Conservation (phyloP, 2,888 invertebrate species). For the Euspilapteryx auroguttella region DNA sequence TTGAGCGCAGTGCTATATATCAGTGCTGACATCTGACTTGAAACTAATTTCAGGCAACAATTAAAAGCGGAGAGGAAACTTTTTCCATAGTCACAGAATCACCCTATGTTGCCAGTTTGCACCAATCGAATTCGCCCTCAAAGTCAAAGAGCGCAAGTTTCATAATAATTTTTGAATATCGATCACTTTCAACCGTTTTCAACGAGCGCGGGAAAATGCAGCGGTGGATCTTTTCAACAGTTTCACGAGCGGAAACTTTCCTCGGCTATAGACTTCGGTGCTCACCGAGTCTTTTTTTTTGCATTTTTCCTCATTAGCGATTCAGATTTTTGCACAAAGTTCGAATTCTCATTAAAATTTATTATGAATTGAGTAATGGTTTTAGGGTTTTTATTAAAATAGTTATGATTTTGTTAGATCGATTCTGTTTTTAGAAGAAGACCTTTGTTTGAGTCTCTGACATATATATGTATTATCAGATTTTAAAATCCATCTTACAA, state of each 20-base stretch:
- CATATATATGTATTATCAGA: too few species aligned
- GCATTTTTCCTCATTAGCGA: slow-evolving; percentile 24
- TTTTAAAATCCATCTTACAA: too few species aligned
- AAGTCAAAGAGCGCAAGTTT: slow-evolving; percentile 1
- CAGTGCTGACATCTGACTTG: slow-evolving; percentile 30
- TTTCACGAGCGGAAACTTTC: slow-evolving; percentile 22
- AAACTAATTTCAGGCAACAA: slow-evolving; percentile 37
- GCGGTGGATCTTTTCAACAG: slow-evolving; percentile 28
- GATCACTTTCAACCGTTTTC: slow-evolving; percentile 10
- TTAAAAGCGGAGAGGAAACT: slow-evolving; percentile 27
- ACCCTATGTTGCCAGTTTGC: not conserved
- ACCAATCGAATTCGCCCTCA: slow-evolving; percentile 2
- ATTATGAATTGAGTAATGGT: not conserved
- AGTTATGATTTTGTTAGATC: too few species aligned
- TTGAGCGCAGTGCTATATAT: slow-evolving; percentile 16
- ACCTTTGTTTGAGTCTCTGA: too few species aligned
- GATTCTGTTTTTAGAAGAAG: too few species aligned
- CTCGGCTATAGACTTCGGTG: slow-evolving; percentile 14
- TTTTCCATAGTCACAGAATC: slow-evolving; percentile 8
- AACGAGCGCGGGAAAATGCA: slow-evolving; percentile 13
- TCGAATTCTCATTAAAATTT: slow-evolving; percentile 3
- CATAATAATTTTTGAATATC: slow-evolving; percentile 3
- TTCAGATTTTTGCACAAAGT: slow-evolving; percentile 13
- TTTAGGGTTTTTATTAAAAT: too few species aligned
- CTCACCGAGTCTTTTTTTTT: slow-evolving; percentile 6